These are phyloP conservation scores for Stenurella melanura DNA, from an alignment of 2,888 invertebrate genomes.

Conservation along the genomic window DNA sequence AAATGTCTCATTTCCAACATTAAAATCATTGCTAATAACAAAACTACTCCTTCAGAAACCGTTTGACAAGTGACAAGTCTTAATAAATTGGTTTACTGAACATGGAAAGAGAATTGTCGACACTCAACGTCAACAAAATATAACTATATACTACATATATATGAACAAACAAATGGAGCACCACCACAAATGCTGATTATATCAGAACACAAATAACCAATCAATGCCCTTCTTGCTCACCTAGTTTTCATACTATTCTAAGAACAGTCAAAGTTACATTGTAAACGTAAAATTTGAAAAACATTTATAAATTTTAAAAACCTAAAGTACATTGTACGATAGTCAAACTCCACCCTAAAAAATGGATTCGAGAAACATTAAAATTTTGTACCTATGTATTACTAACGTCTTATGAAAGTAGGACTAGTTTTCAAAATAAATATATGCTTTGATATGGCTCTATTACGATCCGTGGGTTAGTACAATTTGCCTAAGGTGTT, in stretches of 20 bases:
- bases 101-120: no score
- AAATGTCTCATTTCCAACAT: no score
- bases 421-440: conserved; percentile 19
- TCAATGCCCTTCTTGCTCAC: neutral
- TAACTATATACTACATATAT: no score
- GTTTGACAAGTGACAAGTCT: no score
- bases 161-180: no score
- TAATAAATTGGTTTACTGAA: no score
- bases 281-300: neutral
- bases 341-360: neutral
- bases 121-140: no score
- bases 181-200: no score
- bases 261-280: neutral
- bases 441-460: conserved; percentile 9
- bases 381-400: neutral
- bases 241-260: neutral
- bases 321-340: neutral
- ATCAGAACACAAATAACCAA: neutral
- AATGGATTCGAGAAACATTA: neutral
- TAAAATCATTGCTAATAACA: no score
- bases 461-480: neutral
- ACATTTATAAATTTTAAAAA: neutral
- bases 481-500: conserved; percentile 11
- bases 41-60: no score
- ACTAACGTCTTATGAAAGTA: neutral